Base-by-base conservation (phyloP, 2,888 invertebrate species). In the Eupsilia transversa region DNA sequence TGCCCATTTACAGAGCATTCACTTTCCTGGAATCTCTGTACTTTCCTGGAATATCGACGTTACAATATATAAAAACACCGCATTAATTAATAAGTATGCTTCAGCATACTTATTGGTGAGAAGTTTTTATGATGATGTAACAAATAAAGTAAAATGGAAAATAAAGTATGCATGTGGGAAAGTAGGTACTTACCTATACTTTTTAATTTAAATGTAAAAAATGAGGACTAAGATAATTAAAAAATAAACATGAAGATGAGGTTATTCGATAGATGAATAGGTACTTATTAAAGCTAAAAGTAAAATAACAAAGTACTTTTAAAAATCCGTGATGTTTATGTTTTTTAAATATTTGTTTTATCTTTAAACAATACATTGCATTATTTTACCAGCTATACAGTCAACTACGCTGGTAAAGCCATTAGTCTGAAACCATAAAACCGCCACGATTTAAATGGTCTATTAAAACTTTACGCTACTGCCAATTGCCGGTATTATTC, bases 341-440 rank as follows among this genome's bases (percentile, higher is more conserved):
- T 33, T 35, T 60, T 60, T 33, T 43, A 69, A 7, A 27, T 23
- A 49, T 52, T 41, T 33, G 17, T 72, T 27, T 33, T 49, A 70
- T 23, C 5, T 1, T 17, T 43, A 3, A 38, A 46, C 56, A 49
- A 33, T 43, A 52, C 12, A 43, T 43, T 52, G 23, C 14, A n/a
- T 33, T 38, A 79, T 54, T 72, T 60, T 17, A 27, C 17, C 60
- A 76, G 80, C 54, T 79, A 60, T 30, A 76, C 20, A 73, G 6
- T 33, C 7, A 49, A 35, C 33, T 20, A 49, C 74, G 46, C 38
- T 54, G 30, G 33, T n/a, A 73, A 33, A 77, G 54, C 76, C 46
- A 61, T 79, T 52, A 76, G 72, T 27, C 35, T 14, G 35, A 73
- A 76, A 80, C 80, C 82, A 38, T 76, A 76, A 80, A 76, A 76